Evolutionary conservation across 1,140 invertebrate species (phyloP).

Genomic region (Octopus sinensis): DNA sequence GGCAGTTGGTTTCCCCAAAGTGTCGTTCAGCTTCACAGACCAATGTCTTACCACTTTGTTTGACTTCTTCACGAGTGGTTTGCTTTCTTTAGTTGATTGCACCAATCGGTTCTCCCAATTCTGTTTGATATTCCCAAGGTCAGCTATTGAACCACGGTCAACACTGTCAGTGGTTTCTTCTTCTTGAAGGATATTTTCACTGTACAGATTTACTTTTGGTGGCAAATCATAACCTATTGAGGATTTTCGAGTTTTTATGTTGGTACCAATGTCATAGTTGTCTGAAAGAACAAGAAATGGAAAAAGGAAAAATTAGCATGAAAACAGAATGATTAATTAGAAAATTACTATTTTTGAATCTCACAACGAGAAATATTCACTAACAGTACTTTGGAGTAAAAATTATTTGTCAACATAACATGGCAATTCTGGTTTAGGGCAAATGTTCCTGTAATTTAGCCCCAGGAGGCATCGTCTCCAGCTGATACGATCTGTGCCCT

Average conservation of each 20-base stretch:
- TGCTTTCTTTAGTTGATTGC: slow-evolving; percentile 9
- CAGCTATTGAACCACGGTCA: slow-evolving; percentile 47
- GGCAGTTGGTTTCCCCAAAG: slow-evolving; percentile 15
- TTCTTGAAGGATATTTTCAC: slow-evolving; percentile 47
- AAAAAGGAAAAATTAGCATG: neutral
- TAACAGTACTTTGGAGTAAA: too few species aligned
- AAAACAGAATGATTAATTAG: neutral
- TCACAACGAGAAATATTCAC: too few species aligned
- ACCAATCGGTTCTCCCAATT: slow-evolving; percentile 47
- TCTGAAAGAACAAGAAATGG: slow-evolving; percentile 1
- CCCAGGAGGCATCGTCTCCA: too few species aligned
- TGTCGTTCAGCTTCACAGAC: slow-evolving; percentile 44
- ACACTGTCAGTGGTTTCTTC: slow-evolving; percentile 44
- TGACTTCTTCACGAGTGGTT: slow-evolving; percentile 20
- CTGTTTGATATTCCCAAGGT: slow-evolving; percentile 37
- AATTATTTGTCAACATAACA: too few species aligned
- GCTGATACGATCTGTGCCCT: too few species aligned
- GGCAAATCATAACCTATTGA: slow-evolving; percentile 19
- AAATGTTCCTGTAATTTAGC: too few species aligned
- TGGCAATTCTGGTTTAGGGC: too few species aligned
- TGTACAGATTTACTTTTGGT: slow-evolving; percentile 43
- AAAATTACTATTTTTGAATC: too few species aligned
- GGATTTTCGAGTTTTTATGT: slow-evolving; percentile 17
- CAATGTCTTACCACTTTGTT: slow-evolving; percentile 34
- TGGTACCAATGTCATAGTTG: slow-evolving; percentile 14